A percentile compares a stretch with the other conserved stretches of the same genome.
Conservation (phyloP, 2,797 vertebrate genomes). For the Emydoidea blandingii region DNA sequence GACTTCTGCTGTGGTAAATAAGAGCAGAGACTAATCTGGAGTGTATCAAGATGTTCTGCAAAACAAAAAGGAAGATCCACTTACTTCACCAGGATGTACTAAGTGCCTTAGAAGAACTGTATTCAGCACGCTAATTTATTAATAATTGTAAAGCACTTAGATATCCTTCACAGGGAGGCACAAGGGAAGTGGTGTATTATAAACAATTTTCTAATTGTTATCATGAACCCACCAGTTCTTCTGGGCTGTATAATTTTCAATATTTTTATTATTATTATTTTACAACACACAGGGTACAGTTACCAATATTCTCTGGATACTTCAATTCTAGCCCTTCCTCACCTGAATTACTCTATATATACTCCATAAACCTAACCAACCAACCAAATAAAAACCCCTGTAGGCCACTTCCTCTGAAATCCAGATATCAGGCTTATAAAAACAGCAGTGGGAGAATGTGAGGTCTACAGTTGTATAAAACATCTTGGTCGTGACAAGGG, state of each 20-base stretch:
- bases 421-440: conserved; percentile 45
- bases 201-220: background rate
- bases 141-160: background rate
- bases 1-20: background rate
- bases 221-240: background rate
- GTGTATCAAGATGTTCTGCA: background rate
- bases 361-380: background rate
- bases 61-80: background rate
- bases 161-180: background rate
- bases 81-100: background rate
- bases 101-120: background rate
- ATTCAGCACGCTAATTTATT: background rate
- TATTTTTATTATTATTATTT: conserved; percentile 38
- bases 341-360: background rate
- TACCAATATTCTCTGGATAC: conserved; percentile 41
- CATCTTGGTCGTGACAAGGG: conserved; percentile 30
- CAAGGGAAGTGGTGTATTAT: background rate
- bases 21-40: accelerated
- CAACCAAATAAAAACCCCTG: background rate
- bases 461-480: conserved; percentile 49
- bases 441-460: conserved; percentile 21
- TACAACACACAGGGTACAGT: conserved; percentile 7
- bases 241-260: background rate
- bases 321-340: conserved; percentile 30
- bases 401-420: background rate